These are phyloP conservation scores for Amphipoea lucens DNA, from an alignment of 2,888 invertebrate genomes.

Conservation along the genomic window DNA sequence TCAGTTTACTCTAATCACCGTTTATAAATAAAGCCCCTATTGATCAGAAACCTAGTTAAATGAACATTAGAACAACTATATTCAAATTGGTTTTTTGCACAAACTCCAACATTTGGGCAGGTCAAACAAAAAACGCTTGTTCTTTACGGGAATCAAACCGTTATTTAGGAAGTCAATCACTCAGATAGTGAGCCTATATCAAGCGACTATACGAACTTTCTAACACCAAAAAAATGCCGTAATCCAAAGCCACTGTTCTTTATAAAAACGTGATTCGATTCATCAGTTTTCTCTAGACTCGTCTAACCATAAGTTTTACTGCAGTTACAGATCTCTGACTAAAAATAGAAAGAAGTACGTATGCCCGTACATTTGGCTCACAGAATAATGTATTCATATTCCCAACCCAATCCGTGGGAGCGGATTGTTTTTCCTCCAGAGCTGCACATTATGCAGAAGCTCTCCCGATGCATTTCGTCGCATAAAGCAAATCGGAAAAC, in stretches of 20 bases:
- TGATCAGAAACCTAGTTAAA: neutral
- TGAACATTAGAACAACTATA: neutral
- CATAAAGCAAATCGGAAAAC: constrained; percentile 83
- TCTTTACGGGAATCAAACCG: neutral
- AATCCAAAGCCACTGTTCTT: neutral
- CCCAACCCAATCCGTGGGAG: constrained; percentile 59
- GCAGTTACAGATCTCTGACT: neutral
- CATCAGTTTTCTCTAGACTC: neutral
- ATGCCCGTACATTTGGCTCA: constrained; percentile 48
- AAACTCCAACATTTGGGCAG: neutral
- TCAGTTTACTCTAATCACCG: neutral
- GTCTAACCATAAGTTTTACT: constrained; percentile 13
- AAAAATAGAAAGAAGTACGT: constrained; percentile 36
- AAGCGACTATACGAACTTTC: neutral
- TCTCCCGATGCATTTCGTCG: constrained; percentile 66
- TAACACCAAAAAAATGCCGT: neutral
- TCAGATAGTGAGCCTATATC: neutral
- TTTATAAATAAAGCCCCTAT: neutral
- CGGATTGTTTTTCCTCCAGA: constrained; percentile 70
- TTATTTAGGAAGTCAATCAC: neutral
- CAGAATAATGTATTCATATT: constrained; percentile 69
- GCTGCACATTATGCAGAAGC: constrained; percentile 80
- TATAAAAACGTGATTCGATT: neutral
- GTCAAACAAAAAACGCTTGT: neutral
- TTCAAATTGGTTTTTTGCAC: neutral